Evolutionary conservation across 2,113 vertebrate species (phyloP).

Genomic region (Camelus dromedarius): DNA sequence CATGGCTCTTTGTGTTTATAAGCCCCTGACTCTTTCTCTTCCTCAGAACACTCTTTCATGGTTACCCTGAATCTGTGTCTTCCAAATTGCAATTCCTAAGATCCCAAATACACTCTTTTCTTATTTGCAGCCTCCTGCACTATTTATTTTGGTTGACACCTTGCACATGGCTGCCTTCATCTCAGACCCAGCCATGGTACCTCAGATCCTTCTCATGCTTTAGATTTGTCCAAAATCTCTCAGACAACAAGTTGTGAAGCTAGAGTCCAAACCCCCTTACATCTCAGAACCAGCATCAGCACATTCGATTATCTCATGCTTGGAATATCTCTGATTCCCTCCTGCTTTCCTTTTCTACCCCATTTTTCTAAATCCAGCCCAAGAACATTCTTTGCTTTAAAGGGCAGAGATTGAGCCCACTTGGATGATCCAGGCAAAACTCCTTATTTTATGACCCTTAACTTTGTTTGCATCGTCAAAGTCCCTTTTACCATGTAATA

Average conservation of each 20-base stretch:
- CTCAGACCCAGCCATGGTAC: neutral
- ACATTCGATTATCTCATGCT: accelerated
- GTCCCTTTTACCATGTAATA: neutral
- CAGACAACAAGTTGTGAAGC: neutral
- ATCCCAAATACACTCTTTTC: neutral
- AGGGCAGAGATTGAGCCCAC: neutral
- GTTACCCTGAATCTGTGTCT: neutral
- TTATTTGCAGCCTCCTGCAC: neutral
- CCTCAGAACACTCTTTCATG: neutral
- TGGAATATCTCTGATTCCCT: too few relatives aligned
- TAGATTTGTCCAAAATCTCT: neutral
- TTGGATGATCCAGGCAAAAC: neutral
- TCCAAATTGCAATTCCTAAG: neutral
- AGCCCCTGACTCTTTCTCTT: neutral
- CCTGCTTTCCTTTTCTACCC: neutral
- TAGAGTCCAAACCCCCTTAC: neutral
- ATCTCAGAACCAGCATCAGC: neutral
- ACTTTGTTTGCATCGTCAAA: neutral
- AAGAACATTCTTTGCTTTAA: neutral
- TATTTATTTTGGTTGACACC: neutral
- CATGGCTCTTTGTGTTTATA: neutral
- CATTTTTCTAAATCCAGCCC: neutral
- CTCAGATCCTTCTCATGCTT: neutral
- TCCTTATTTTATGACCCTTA: neutral
- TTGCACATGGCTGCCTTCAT: neutral